Evolutionary conservation across 1,140 invertebrate species (phyloP).

Genomic region (Mercenaria mercenaria): DNA sequence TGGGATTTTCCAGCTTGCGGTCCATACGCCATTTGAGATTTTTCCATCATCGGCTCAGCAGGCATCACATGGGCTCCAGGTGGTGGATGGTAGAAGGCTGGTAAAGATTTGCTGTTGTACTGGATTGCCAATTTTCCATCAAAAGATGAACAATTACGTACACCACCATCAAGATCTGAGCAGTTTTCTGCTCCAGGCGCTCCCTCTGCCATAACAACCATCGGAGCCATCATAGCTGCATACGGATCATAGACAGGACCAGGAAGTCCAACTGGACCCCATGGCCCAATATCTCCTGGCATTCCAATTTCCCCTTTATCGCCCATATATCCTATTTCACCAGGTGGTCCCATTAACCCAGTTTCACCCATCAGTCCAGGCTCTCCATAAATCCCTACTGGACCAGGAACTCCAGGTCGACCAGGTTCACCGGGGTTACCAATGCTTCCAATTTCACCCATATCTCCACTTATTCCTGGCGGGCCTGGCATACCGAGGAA

Average conservation of each 20-base stretch:
- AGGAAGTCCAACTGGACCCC: slow-evolving; percentile 33
- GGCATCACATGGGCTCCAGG: slow-evolving; percentile 46
- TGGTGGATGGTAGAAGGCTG: slow-evolving; percentile 12
- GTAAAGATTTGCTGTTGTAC: slow-evolving; percentile 14
- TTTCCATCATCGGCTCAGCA: neutral
- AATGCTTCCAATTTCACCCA: neutral
- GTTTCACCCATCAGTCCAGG: slow-evolving; percentile 27
- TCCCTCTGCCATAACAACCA: neutral
- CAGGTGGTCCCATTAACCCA: slow-evolving; percentile 6
- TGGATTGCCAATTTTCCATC: neutral
- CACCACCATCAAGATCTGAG: neutral
- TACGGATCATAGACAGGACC: slow-evolving; percentile 50
- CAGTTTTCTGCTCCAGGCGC: slow-evolving; percentile 3
- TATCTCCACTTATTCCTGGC: slow-evolving; percentile 21
- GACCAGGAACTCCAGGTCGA: slow-evolving; percentile 21
- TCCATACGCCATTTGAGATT: neutral
- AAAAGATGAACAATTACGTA: neutral
- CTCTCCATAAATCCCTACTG: slow-evolving; percentile 35
- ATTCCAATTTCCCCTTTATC: slow-evolving; percentile 36
- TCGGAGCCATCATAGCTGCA: neutral
- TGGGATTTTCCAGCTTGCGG: too few relatives aligned
- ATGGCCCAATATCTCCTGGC: neutral
- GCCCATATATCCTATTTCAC: neutral
- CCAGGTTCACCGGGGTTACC: slow-evolving; percentile 28
- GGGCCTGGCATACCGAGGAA: slow-evolving; percentile 44